phyloP scores from a whole-genome alignment of 2,888 invertebrate species.

The Sisyra nigra region DNA sequence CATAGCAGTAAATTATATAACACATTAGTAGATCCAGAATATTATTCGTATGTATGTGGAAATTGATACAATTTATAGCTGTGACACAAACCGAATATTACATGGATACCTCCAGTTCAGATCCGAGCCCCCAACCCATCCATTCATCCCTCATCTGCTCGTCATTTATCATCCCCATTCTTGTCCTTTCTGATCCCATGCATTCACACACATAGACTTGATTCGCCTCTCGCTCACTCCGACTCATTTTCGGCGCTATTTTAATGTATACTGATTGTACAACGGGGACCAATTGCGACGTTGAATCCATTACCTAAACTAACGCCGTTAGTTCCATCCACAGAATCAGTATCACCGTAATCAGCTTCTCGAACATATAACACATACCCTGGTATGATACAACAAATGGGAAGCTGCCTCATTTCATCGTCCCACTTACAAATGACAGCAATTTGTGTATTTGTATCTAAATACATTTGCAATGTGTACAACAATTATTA shows the following conservation, averaged over 20 bases:
- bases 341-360: too few species aligned
- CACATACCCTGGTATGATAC: too few species aligned
- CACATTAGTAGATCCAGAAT: too few species aligned
- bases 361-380: too few species aligned
- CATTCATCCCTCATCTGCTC: too few species aligned
- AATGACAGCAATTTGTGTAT: conserved; percentile 8
- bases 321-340: neutral
- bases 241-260: neutral
- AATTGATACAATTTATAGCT: conserved; percentile 9
- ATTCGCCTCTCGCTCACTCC: neutral
- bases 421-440: neutral
- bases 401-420: too few species aligned
- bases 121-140: too few species aligned
- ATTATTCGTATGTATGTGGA: neutral
- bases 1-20: too few species aligned
- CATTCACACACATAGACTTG: neutral
- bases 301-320: conserved; percentile 6
- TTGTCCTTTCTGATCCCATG: neutral
- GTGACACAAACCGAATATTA: conserved; percentile 3
- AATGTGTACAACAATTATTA: neutral
- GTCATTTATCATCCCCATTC: too few species aligned
- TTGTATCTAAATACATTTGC: conserved; percentile 8
- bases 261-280: conserved; percentile 7
- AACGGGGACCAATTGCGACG: conserved; percentile 7
- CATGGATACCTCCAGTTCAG: too few species aligned